Evolutionary conservation across 2,888 invertebrate genomes (phyloP).

Genomic region (Linnaemya vulpina): DNA sequence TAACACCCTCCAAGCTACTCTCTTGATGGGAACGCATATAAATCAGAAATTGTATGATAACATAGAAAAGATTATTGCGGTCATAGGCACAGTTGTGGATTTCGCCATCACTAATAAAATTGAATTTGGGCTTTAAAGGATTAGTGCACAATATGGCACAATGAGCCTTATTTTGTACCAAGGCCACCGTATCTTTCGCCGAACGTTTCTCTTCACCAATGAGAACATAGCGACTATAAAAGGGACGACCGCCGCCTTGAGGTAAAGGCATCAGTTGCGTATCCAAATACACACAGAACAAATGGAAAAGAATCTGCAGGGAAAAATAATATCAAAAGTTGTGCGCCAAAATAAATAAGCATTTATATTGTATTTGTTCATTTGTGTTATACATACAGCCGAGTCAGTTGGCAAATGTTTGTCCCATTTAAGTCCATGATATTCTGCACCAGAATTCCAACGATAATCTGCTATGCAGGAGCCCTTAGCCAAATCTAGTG

Average conservation of each 20-base stretch:
- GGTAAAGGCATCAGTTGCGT: slow-evolving; percentile 88
- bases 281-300: slow-evolving; percentile 94
- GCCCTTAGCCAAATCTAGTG: slow-evolving; percentile 84
- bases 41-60: slow-evolving; percentile 91
- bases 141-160: slow-evolving; percentile 82
- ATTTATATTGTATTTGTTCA: slow-evolving; percentile 2
- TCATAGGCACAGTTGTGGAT: slow-evolving; percentile 89
- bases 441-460: slow-evolving; percentile 92
- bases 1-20: slow-evolving; percentile 90
- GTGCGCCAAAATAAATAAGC: neutral
- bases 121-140: slow-evolving; percentile 82
- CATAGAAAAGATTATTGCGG: slow-evolving; percentile 94
- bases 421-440: slow-evolving; percentile 90
- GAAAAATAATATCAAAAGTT: neutral
- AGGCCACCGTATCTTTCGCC: slow-evolving; percentile 80
- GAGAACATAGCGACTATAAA: slow-evolving; percentile 84
- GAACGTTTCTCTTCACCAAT: slow-evolving; percentile 82
- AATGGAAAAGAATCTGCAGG: slow-evolving; percentile 90
- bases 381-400: slow-evolving; percentile 84
- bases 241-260: slow-evolving; percentile 87
- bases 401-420: slow-evolving; percentile 94
- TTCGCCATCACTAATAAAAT: slow-evolving; percentile 85
- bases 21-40: slow-evolving; percentile 89
- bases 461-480: slow-evolving; percentile 94
- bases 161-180: slow-evolving; percentile 81